Evolutionary conservation across 2,113 vertebrate genomes (phyloP), one percentile per base, ranked within the genome.

Genomic region (Antennarius striatus): DNA sequence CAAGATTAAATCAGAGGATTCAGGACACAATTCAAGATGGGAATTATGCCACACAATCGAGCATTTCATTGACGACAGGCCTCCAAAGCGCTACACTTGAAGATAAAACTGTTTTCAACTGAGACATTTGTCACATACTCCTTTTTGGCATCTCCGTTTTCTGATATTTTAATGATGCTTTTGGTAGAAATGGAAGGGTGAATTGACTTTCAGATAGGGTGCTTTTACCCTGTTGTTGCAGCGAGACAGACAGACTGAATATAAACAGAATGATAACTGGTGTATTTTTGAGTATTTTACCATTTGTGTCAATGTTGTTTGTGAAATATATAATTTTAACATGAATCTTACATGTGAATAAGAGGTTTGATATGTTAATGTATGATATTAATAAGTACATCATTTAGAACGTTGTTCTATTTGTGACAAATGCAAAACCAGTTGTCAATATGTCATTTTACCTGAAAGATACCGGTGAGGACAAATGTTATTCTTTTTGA

Each of bases 1-100:
- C 73, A 48, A 75, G 63, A 80, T 73, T 68, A 79, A 52, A 83
- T 78, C 52, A 36, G 47, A 32, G 36, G 56, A 63, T 73, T 72
- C 72, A 49, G 50, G 45, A 61, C 45, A 46, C 3, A 1, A 71
- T 64, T 73, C 61, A 70, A 28, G 22, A 39, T 29, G 39, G 62
- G 61, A 71, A 80, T 75, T 68, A 70, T n/a, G 3, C 9, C 0
- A 40, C 15, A 39, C 36, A 70, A 60, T 68, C 50, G 64, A 56
- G 46, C 45, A 5, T n/a, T 15, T 49, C 32, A 49, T 49, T 14
- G 29, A 59, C 2, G 22, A 71, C 67, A 47, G 45, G 56, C 29
- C 50, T 67, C 53, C 28, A 65, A 82, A 83, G 82, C 74, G 5
- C 36, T 22, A 36, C 15, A 36, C 54, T 79, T 39, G 75, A 61